Conservation (phyloP, 2,888 invertebrate genomes). For the Eristalinus aeneus region DNA sequence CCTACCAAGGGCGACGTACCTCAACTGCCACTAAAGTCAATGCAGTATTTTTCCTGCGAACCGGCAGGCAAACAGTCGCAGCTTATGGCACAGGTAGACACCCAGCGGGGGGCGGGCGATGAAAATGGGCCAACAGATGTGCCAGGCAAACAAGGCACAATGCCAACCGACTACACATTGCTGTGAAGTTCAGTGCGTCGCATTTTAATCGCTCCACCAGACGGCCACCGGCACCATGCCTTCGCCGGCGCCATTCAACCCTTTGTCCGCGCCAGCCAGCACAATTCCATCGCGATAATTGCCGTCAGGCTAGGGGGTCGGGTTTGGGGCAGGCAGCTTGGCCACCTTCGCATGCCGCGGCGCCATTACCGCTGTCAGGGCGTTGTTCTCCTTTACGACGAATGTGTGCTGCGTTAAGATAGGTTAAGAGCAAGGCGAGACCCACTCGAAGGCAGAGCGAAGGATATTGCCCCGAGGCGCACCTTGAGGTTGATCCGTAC, state of each 20-base stretch:
- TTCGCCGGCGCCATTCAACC: not conserved
- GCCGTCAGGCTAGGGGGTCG: not conserved
- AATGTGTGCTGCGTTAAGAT: slow-evolving; percentile 50
- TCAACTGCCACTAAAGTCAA: too few relatives aligned
- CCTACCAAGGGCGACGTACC: not conserved
- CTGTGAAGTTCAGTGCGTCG: not conserved
- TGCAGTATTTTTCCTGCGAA: not conserved
- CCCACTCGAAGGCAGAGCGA: not conserved
- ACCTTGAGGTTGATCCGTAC: slow-evolving; percentile 26
- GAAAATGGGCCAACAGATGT: not conserved
- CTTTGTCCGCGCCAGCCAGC: not conserved
- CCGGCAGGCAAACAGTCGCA: not conserved
- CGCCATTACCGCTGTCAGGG: slow-evolving; percentile 17
- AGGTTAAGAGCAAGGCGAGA: slow-evolving; percentile 38
- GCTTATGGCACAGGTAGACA: not conserved
- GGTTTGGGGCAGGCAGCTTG: not conserved
- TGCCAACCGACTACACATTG: not conserved
- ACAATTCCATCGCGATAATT: not conserved
- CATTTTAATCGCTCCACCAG: not conserved
- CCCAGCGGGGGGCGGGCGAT: not conserved
- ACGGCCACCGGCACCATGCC: not conserved
- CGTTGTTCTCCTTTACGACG: slow-evolving; percentile 29
- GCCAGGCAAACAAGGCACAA: not conserved
- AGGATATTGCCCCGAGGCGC: slow-evolving; percentile 24
- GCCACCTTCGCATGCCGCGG: slow-evolving; percentile 31